phyloP scores from a whole-genome alignment of 2,113 vertebrate genomes.

The Eleginops maclovinus region DNA sequence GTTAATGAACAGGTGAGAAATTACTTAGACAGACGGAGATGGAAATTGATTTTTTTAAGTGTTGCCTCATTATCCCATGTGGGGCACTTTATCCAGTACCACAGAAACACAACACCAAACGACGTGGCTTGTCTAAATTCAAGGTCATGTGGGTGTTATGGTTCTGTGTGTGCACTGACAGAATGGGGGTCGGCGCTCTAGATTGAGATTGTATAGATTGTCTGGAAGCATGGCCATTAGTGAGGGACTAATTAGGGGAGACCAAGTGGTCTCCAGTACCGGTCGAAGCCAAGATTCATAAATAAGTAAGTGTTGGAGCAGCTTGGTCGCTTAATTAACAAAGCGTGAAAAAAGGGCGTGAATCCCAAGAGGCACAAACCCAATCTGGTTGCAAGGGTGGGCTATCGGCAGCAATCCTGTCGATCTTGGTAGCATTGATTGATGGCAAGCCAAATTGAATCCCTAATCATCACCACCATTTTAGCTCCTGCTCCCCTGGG shows the following conservation, averaged over 20 bases:
- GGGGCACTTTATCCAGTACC: slow-evolving; percentile 67
- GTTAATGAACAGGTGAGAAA: slow-evolving; percentile 76
- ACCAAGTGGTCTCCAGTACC: slow-evolving; percentile 71
- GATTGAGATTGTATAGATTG: slow-evolving; percentile 74
- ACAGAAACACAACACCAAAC: slow-evolving; percentile 70
- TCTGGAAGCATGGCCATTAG: slow-evolving; percentile 75
- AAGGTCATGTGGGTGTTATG: slow-evolving; percentile 71
- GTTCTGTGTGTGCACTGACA: slow-evolving; percentile 50
- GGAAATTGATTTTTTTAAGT: slow-evolving; percentile 80
- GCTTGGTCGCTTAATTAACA: slow-evolving; percentile 83
- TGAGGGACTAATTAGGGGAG: slow-evolving; percentile 79
- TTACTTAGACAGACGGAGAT: slow-evolving; percentile 68
- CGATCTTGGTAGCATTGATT: slow-evolving; percentile 79
- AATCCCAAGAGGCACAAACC: slow-evolving; percentile 72
- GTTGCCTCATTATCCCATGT: slow-evolving; percentile 76
- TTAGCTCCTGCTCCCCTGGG: slow-evolving; percentile 71
- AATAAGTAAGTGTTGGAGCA: slow-evolving; percentile 84
- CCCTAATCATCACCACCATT: slow-evolving; percentile 82
- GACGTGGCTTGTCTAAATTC: slow-evolving; percentile 57
- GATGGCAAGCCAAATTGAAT: slow-evolving; percentile 85
- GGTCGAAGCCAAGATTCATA: slow-evolving; percentile 82
- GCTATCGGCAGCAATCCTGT: slow-evolving; percentile 65
- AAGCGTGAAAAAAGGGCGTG: slow-evolving; percentile 76
- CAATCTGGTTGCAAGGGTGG: slow-evolving; percentile 71
- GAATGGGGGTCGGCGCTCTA: slow-evolving; percentile 33